phyloP scores from a whole-genome alignment of 2,113 vertebrate genomes.

The Melospiza melodia region DNA sequence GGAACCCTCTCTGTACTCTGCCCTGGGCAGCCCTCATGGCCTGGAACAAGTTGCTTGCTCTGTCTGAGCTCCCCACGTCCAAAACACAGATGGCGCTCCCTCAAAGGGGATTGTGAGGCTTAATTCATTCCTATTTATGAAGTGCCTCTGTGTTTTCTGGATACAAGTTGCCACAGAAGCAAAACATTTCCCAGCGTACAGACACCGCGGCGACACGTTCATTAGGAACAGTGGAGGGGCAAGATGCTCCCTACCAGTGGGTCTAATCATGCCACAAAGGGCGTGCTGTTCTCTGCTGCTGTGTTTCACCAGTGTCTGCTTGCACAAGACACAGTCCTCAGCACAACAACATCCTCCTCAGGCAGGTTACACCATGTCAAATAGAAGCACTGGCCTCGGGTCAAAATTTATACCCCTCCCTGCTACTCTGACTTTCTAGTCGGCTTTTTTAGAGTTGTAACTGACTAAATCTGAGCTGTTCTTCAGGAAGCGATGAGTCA shows the following conservation, averaged over 20 bases:
- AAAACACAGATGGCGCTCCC: not conserved
- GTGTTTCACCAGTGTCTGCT: not conserved
- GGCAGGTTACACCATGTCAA: not conserved
- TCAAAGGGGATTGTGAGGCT: not conserved
- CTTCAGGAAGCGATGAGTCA: not conserved
- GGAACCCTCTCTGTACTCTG: not conserved
- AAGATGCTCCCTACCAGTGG: not conserved
- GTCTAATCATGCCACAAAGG: not conserved
- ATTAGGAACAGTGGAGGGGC: not conserved
- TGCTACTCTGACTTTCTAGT: not conserved
- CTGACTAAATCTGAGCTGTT: not conserved
- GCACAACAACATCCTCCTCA: not conserved
- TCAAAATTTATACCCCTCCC: not conserved
- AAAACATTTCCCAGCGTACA: not conserved
- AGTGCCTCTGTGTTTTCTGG: conserved; percentile 32
- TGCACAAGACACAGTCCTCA: not conserved
- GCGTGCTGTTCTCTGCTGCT: not conserved
- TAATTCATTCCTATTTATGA: conserved; percentile 22
- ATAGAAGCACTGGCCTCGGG: not conserved
- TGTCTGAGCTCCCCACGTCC: not conserved
- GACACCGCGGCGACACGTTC: not conserved
- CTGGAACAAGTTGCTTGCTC: not conserved
- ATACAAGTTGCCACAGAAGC: conserved; percentile 6
- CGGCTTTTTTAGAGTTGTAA: not conserved
- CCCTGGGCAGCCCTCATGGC: not conserved